Conservation (phyloP, 2,797 vertebrate genomes). For the Rhinogobio ventralis region DNA sequence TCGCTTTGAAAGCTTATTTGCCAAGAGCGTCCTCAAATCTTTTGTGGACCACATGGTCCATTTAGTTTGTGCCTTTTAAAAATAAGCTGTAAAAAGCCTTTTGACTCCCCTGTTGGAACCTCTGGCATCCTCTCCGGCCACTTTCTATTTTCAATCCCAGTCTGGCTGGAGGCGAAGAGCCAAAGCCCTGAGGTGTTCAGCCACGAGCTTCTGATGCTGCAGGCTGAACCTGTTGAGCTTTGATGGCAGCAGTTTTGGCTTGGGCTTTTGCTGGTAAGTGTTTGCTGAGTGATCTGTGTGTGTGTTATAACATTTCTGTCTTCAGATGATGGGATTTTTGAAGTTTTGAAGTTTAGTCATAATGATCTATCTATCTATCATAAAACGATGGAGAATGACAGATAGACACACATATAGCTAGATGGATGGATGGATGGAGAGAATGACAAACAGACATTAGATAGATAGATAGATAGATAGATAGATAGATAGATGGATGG, state of each 20-base stretch:
- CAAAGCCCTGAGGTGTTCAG: slow-evolving; percentile 10
- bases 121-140: slow-evolving; percentile 17
- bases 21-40: slow-evolving; percentile 11
- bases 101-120: slow-evolving; percentile 23
- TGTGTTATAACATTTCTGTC: not conserved
- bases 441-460: too few species aligned
- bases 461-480: not conserved
- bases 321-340: not conserved
- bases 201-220: not conserved
- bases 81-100: slow-evolving; percentile 16
- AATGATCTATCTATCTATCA: too few species aligned
- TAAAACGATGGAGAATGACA: too few species aligned
- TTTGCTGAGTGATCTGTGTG: not conserved
- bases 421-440: not conserved
- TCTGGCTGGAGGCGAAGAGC: slow-evolving; percentile 27
- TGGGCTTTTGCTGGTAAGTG: not conserved
- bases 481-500: not conserved
- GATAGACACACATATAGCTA: too few species aligned
- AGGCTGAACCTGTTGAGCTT: not conserved
- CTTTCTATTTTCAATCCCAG: not conserved
- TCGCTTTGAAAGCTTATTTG: slow-evolving; percentile 22
- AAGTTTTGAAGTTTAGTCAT: slow-evolving; percentile 1
- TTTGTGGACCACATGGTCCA: slow-evolving; percentile 13
- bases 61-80: slow-evolving; percentile 10
- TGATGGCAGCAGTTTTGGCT: not conserved